Base-by-base conservation (phyloP, 2,888 invertebrate species). In the Cyrtodaria siliqua region DNA sequence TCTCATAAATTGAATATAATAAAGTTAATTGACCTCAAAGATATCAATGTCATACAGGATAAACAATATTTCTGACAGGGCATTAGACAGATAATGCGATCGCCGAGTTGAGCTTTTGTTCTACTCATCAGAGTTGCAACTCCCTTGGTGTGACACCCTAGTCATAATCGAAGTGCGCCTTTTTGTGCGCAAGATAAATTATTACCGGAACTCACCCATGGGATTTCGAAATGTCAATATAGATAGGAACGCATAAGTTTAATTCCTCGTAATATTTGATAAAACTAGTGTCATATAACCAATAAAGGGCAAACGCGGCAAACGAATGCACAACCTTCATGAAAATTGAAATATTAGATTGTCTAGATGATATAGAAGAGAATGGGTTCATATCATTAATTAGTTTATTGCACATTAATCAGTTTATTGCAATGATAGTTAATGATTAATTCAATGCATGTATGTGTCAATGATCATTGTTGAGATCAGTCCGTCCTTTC, bases 1-100 rank as follows among this genome's bases (percentile, higher is more conserved):
- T 24, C 59, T 38, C 50, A 56, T 59, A 57, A 64, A 71, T 71
- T 59, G 62, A 64, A 59, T 59, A 71, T 71, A 71, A 71, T 71
- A 71, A 64, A 59, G 71, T 53, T 71, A 71, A 71, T 71, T 71
- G 71, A 71, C 71, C 71, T 38, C 64, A 20, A 1, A 8, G 24
- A 56, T 50, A 27, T 50, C 23, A 27, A 49, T 42, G 56, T 63
- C 63, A 40, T 20, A 27, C 47, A 40, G 50, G 23, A 57, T 59
- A 71, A 71, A 71, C 71, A 71, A 64, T 71, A 71, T 64, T 62
- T 57, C n/a, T 64, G 47, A 59, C 53, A 71, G 38, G 50, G 27
- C 24, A 71, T 57, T 50, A 26, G 26, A 16, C 49, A 52, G n/a
- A 52, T 57, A 59, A 71, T 59, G 55, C 61, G 53, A 53, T 70